A percentile compares a stretch with the other conserved stretches of the same genome.
phyloP scores from a whole-genome alignment of 1,140 invertebrate genomes.

The Sycobia sp. region DNA sequence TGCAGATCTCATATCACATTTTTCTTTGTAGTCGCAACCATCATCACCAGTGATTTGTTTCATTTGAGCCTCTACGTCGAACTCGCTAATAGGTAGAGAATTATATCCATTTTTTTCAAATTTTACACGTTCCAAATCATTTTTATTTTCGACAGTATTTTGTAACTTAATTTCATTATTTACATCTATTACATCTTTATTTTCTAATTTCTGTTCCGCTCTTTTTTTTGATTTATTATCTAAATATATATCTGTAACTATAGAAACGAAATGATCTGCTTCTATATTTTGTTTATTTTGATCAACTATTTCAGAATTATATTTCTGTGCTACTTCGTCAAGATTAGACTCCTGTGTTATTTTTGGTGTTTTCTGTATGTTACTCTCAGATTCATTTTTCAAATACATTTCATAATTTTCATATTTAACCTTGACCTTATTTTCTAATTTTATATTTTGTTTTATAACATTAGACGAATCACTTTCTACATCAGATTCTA shows the following conservation, averaged over 20 bases:
- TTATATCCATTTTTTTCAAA: slow-evolving; percentile 38
- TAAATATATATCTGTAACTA: slow-evolving; percentile 51
- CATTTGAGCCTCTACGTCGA: slow-evolving; percentile 59
- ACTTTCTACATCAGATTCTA: slow-evolving; percentile 26
- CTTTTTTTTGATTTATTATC: slow-evolving; percentile 56
- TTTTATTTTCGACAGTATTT: slow-evolving; percentile 34
- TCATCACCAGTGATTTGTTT: slow-evolving; percentile 58
- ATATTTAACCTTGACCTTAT: slow-evolving; percentile 22
- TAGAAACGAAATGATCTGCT: slow-evolving; percentile 53
- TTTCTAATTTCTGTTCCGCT: slow-evolving; percentile 59
- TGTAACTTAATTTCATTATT: slow-evolving; percentile 32
- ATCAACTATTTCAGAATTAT: slow-evolving; percentile 55
- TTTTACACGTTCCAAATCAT: neutral
- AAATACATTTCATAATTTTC: slow-evolving; percentile 3
- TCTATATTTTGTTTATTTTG: slow-evolving; percentile 48
- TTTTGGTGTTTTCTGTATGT: neutral
- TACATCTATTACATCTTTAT: slow-evolving; percentile 45
- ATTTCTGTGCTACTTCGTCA: slow-evolving; percentile 35
- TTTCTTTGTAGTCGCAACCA: slow-evolving; percentile 56
- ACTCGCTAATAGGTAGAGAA: slow-evolving; percentile 53
- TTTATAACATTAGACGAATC: slow-evolving; percentile 9
- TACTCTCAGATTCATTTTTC: slow-evolving; percentile 29
- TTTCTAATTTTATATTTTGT: slow-evolving; percentile 22
- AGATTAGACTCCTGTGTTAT: slow-evolving; percentile 9
- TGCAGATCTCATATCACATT: slow-evolving; percentile 47